Base-by-base conservation (phyloP, 2,888 invertebrate species). In the Latrodectus elegans region DNA sequence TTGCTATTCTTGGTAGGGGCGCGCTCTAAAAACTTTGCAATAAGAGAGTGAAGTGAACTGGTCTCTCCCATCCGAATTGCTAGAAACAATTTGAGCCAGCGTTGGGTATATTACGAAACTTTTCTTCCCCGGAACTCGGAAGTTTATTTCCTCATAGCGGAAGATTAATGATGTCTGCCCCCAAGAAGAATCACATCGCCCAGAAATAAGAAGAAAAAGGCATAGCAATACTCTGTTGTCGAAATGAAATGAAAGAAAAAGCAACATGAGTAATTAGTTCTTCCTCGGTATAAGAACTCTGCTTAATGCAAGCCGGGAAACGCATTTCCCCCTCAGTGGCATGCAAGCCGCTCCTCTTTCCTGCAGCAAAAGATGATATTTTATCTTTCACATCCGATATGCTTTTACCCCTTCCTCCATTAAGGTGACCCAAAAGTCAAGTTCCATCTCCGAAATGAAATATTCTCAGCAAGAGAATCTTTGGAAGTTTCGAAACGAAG, bases 191-290 rank as follows among this genome's bases (percentile, higher is more conserved):
- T 85, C 85, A 76, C 70, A 76, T 70, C 75, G 82, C 64, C 38
- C 38, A 71, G 73, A 74, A 74, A 72, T 76, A 76, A 86, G 76
- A 71, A 86, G 71, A 76, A 78, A 17, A 80, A 84, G 53, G 67
- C 75, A 73, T 53, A 52, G 77, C 77, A 76, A 84, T 71, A 80
- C 76, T 75, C 86, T 87, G 81, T 87, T 87, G 86, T 87, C 86
- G 86, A 87, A 87, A 81, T 81, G 86, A 86, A 86, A 86, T 86
- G 86, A 87, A 87, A 87, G 86, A 87, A 87, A 87, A 87, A 81
- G 86, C 86, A 87, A 86, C 86, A 87, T 87, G 81, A 87, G 86
- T 87, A 87, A 87, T 87, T 87, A 87, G 86, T 87, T 87, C 86
- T 87, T 86, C 86, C 81, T 81, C 72, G 67, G 76, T 81, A 87